Base-by-base conservation (phyloP, 2,797 vertebrate species). In the Xerus rutilus region DNA sequence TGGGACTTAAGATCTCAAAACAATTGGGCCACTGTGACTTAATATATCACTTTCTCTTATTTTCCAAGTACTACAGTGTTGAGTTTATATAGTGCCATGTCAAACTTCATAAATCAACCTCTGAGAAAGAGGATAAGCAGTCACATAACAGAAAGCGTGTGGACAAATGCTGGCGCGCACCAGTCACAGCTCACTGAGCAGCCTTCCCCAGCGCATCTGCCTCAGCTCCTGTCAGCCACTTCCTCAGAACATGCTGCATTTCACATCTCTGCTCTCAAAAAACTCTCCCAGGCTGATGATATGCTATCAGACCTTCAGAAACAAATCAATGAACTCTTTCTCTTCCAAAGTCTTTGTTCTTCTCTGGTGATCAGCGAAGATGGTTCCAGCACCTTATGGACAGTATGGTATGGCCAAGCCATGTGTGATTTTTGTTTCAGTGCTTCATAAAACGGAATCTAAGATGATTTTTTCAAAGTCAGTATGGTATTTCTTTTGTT, bases 31-130 rank as follows among this genome's bases (percentile, higher is more conserved):
- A 21, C 84, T 92, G 96, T 85, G 97, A 94, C 67, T 97, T 91
- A 91, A 96, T 73, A 92, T 96, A 93, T 91, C 83, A 20, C 92
- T 96, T 96, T 95, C 84, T 84, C 54, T 89, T 87, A 28, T 94
- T 96, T 85, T 96, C 79, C 77, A 39, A 28, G 87, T 91, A 96
- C 59, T 77, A 59, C 12, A 5, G 78, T 54, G 10, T 90, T 96
- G 49, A 14, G 6, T 23, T 92, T 70, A 57, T 25, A 95, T 70
- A 96, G 89, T 77, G 45, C 25, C 25, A 32, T 95, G 87, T 97
- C 95, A 23, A 59, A 64, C 15, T 96, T 97, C 86, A 96, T 96
- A 97, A 97, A 97, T 95, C 95, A 97, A 18, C 54, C 45, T 94
- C 20, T 65, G 86, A 92, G 92, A 91, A 78, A 91, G 78, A 96